Percentiles rank a stretch among this genome's conserved stretches.
Conservation (phyloP, 2,113 vertebrate genomes). For the Spea bombifrons region DNA sequence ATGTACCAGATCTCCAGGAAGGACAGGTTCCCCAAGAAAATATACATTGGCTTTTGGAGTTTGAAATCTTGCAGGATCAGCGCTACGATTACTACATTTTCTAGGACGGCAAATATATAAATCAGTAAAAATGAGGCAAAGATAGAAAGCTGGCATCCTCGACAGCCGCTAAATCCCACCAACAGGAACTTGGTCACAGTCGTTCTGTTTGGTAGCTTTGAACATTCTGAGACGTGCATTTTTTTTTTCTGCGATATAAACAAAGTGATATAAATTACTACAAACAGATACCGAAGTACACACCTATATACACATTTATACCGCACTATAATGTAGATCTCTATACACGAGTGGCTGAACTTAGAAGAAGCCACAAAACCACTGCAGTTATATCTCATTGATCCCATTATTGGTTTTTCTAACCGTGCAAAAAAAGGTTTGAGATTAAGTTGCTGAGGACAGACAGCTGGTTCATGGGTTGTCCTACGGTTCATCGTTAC, state of each 20-base stretch:
- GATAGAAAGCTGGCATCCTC: not conserved
- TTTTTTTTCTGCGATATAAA: not conserved
- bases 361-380: no score
- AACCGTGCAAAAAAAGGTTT: no score
- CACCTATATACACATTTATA: no score
- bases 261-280: not conserved
- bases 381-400: no score
- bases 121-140: slow-evolving; percentile 1
- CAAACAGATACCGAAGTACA: not conserved
- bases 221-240: not conserved
- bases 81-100: not conserved
- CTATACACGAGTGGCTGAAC: no score
- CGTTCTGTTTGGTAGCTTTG: slow-evolving; percentile 10
- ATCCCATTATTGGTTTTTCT: no score
- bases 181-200: slow-evolving; percentile 10
- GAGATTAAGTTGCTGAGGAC: no score
- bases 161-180: slow-evolving; percentile 13
- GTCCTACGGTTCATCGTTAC: no score
- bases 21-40: slow-evolving; percentile 58
- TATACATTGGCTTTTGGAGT: slow-evolving; percentile 55
- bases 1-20: slow-evolving; percentile 60
- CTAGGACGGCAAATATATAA: not conserved
- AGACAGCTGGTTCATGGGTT: no score
- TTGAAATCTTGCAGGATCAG: not conserved
- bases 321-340: no score